Evolutionary conservation across 2,113 vertebrate genomes (phyloP), one percentile per base, ranked within the genome.

Genomic region (Galeopterus variegatus): DNA sequence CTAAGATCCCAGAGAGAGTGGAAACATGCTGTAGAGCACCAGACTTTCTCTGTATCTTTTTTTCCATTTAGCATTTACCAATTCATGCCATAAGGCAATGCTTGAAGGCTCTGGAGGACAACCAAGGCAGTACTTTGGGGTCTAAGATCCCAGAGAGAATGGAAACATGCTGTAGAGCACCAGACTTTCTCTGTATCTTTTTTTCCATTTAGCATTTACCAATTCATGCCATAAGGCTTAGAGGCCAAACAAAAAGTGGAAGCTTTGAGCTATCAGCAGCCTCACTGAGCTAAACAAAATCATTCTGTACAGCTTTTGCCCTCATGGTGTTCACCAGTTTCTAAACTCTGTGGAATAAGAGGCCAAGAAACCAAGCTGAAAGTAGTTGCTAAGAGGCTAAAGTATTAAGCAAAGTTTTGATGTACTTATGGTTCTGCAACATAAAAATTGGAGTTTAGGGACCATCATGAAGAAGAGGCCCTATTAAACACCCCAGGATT

Each of bases 291-390:
- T 80, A 60, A 64, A 41, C 33, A 93, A 36, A 95, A 69, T 70
- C 33, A 28, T 90, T 67, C 48, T 79, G 0, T 90, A 3, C 48
- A 60, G 33, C 24, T 88, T 91, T 88, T 94, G n/a, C 24, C 70
- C 19, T 70, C 65, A 64, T 56, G 6, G 26, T 28, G 54, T 13
- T 67, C 28, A 2, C 69, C 70, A 81, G 19, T 13, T 85, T 84
- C 54, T 94, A 69, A 86, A 72, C 54, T 90, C 21, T 70, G 1
- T 91, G 60, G 31, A 84, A 17, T 92, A 52, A 69, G 64, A 62
- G 48, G 41, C 88, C 50, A 69, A 56, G 69, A 96, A 86, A 86
- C 24, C 52, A 87, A 73, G 45, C 84, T 90, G 33, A 94, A 95
- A 65, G 90, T 77, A 45, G 33, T 67, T 76, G 17, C 64, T 62